These are phyloP conservation scores for Habrosyne pyritoides DNA, from an alignment of 2,888 invertebrate species.

Conservation along the genomic window DNA sequence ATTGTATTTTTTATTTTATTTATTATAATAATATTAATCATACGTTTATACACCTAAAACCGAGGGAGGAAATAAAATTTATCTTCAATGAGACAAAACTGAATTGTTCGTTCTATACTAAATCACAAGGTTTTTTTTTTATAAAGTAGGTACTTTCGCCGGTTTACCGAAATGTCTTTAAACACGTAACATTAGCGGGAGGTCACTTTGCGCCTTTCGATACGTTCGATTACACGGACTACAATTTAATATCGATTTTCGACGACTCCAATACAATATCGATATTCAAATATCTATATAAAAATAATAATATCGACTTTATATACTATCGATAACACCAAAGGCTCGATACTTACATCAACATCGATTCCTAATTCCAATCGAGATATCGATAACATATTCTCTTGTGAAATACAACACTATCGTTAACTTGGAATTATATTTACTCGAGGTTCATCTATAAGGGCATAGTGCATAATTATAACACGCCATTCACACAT, in stretches of 20 bases:
- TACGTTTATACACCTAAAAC: constrained; percentile 40
- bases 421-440: not conserved
- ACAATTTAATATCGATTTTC: not conserved
- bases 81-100: constrained; percentile 32
- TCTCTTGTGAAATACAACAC: constrained; percentile 3
- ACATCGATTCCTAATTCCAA: not conserved
- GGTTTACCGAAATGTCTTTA: constrained; percentile 17
- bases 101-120: constrained; percentile 35
- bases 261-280: not conserved
- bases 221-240: constrained; percentile 1
- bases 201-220: constrained; percentile 2
- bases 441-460: not conserved
- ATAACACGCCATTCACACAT: not conserved
- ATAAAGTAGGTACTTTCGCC: constrained; percentile 20
- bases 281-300: constrained; percentile 10
- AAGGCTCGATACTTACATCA: constrained; percentile 10
- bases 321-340: constrained; percentile 10
- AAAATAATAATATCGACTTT: constrained; percentile 14
- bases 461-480: not conserved
- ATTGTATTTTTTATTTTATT: constrained; percentile 39
- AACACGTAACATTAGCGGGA: not conserved
- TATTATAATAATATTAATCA: constrained; percentile 23
- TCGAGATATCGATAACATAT: constrained; percentile 3
- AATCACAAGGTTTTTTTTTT: constrained; percentile 42
- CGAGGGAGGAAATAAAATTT: constrained; percentile 34